Evolutionary conservation across 2,888 invertebrate species (phyloP).

Genomic region (Drosophila stalkeri): DNA sequence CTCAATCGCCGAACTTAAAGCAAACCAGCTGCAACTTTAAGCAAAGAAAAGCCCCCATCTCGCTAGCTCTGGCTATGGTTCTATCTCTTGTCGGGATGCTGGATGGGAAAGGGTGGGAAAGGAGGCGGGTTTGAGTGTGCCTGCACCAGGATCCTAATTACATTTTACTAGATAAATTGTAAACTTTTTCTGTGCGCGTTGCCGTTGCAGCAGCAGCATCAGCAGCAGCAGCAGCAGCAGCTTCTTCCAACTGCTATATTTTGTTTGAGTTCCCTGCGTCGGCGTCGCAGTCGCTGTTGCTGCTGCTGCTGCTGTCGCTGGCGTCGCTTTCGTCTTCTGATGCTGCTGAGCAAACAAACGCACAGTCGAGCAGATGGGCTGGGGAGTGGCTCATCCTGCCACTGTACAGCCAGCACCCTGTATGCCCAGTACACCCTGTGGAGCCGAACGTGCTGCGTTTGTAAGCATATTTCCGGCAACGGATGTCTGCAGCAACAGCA

Average conservation of each 20-base stretch:
- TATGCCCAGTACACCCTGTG: constrained; percentile 29
- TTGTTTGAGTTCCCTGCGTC: constrained; percentile 75
- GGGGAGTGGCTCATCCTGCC: constrained; percentile 15
- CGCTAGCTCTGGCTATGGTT: background rate
- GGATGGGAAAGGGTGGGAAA: background rate
- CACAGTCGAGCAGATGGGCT: constrained; percentile 25
- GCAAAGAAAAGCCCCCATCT: constrained; percentile 41
- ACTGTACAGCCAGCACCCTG: background rate
- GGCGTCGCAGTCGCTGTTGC: constrained; percentile 25
- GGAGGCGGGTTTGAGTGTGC: constrained; percentile 18
- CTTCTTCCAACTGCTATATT: constrained; percentile 77
- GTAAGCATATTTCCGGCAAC: constrained; percentile 79
- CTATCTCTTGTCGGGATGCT: background rate
- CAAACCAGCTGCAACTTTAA: constrained; percentile 62
- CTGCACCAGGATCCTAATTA: constrained; percentile 83
- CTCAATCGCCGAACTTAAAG: constrained; percentile 51
- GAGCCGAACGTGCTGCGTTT: constrained; percentile 65
- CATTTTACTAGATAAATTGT: constrained; percentile 84
- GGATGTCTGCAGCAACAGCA: constrained; percentile 65
- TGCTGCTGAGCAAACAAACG: constrained; percentile 58
- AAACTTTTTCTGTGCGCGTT: constrained; percentile 78
- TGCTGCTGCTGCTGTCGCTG: constrained; percentile 46
- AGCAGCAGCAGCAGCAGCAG: constrained; percentile 38
- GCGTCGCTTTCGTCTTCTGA: constrained; percentile 56
- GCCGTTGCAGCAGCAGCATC: constrained; percentile 41